Conservation (phyloP, 1,140 invertebrate species). For the Holotrichia oblita region DNA sequence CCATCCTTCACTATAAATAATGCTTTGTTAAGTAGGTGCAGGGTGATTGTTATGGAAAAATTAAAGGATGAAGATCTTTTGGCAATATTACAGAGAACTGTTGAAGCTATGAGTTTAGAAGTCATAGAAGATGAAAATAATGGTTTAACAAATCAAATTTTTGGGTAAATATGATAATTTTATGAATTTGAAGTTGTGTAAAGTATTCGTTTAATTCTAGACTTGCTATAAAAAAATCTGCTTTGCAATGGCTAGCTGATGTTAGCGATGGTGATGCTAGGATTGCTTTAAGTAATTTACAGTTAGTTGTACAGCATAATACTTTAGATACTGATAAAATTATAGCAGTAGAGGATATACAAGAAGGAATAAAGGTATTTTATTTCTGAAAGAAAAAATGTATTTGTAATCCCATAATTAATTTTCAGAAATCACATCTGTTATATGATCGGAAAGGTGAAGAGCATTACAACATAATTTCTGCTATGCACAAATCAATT, state of each 20-base stretch:
- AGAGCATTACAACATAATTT: conserved; percentile 85
- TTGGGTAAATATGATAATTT: conserved; percentile 39
- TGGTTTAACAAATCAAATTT: conserved; percentile 42
- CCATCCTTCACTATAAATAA: conserved; percentile 86
- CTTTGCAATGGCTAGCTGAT: conserved; percentile 75
- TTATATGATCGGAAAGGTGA: conserved; percentile 84
- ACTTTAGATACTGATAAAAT: conserved; percentile 54
- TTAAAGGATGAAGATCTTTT: conserved; percentile 68
- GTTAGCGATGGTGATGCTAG: conserved; percentile 85
- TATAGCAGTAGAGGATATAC: conserved; percentile 72
- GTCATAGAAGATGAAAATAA: conserved; percentile 52
- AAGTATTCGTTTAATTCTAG: neutral
- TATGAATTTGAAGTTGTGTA: neutral
- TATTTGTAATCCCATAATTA: neutral
- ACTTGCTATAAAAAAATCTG: conserved; percentile 67
- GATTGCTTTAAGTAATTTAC: conserved; percentile 78
- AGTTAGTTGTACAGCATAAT: conserved; percentile 73
- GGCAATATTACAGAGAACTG: conserved; percentile 71
- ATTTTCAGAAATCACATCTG: conserved; percentile 72
- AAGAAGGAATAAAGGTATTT: conserved; percentile 69
- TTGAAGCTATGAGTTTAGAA: conserved; percentile 60
- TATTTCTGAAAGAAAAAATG: neutral
- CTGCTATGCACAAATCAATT: conserved; percentile 87
- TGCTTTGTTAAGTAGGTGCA: conserved; percentile 80
- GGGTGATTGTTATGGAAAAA: conserved; percentile 81